Evolutionary conservation across 2,797 vertebrate species (phyloP).

Genomic region (Uromys caudimaculatus): DNA sequence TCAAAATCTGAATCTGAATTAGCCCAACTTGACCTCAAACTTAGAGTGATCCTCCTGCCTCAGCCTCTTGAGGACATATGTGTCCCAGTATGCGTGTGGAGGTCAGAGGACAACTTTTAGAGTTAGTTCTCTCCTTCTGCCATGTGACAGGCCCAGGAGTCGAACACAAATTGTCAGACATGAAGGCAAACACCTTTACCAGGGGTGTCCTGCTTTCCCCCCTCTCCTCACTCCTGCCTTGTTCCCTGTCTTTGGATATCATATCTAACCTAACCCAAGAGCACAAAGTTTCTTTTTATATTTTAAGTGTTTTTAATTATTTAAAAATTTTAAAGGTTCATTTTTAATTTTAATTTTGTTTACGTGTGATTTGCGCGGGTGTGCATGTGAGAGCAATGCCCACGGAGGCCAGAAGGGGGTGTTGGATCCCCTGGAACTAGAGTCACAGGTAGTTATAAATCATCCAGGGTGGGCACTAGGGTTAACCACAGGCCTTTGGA

Average conservation of each 20-base stretch:
- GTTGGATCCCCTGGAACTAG: background rate
- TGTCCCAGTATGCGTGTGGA: background rate
- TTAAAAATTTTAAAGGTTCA: background rate
- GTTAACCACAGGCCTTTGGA: background rate
- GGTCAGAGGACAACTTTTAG: background rate
- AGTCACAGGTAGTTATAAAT: background rate
- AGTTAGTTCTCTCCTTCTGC: background rate
- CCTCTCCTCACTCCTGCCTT: background rate
- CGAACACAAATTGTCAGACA: background rate
- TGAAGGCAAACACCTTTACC: no score
- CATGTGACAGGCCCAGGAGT: background rate
- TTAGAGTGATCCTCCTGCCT: background rate
- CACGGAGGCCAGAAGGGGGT: background rate
- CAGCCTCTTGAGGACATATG: background rate
- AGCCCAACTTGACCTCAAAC: background rate
- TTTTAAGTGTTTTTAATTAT: slow-evolving; percentile 16
- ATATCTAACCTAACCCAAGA: background rate
- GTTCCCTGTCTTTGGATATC: background rate
- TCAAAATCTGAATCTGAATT: background rate
- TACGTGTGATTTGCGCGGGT: background rate
- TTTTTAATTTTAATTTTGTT: background rate
- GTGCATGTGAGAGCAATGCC: background rate
- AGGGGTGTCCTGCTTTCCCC: no score
- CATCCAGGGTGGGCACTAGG: background rate
- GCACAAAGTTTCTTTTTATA: background rate